Base-by-base conservation (phyloP, 2,113 vertebrate genomes). In the Menidia beryllina region DNA sequence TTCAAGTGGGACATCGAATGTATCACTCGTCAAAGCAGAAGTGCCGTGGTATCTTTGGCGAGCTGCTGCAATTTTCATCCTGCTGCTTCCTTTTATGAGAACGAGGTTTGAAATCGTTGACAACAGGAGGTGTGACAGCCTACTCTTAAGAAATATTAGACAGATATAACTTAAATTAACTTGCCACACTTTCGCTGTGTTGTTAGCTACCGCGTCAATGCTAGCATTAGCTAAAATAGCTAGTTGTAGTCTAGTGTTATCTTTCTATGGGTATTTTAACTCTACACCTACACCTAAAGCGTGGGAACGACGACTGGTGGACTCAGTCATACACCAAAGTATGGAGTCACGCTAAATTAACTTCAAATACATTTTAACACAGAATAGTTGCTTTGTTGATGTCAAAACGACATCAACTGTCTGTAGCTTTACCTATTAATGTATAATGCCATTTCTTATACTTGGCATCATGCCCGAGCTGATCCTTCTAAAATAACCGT, bases 151-250 rank as follows among this genome's bases (percentile, higher is more conserved):
- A 41, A 64, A 11, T 20, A 34, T 27, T 57, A 45, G 10, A 69
- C 36, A 82, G 79, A 79, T 84, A 48, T 63, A 78, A 56, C 15
- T 39, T 23, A 7, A 5, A 51, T 0, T 24, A 51, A 4, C 26
- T 17, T 24, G 15, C 21, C 8, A 17, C 43, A 23, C 7, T 34
- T 5, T 19, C 0, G n/a, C 8, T 34, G 23, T 25, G 23, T 10
- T 20, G 14, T 41, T 58, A 53, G 71, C 56, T 34, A 39, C 39
- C 52, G 48, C 39, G n/a, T 41, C 15, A 52, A 8, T 30, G 23
- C 49, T 86, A 88, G 80, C 86, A 39, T 62, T 23, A 65, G 81
- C 69, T 15, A 27, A 48, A 6, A 34, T 64, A 81, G 83, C 81
- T 59, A 76, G 71, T 58, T 41, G 48, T 25, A 17, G 20, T 27